Evolutionary conservation across 2,797 vertebrate genomes (phyloP).

Genomic region (Manis crassicaudata): DNA sequence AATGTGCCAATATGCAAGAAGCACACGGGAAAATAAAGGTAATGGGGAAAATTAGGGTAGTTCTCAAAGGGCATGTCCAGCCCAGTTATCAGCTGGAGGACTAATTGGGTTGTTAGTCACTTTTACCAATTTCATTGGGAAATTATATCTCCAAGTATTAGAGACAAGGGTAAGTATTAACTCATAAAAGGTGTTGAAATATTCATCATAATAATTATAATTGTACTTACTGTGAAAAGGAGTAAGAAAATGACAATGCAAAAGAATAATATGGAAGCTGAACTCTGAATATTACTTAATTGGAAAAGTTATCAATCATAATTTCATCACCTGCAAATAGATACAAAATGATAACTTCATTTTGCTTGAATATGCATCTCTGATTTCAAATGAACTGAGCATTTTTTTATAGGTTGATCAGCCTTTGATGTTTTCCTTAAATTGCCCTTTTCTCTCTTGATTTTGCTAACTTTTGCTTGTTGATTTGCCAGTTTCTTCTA

Average conservation of each 20-base stretch:
- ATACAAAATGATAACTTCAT: not conserved
- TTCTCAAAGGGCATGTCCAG: not conserved
- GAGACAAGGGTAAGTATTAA: not conserved
- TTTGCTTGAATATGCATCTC: not conserved
- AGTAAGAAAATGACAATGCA: not conserved
- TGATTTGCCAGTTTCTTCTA: not conserved
- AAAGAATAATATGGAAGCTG: not conserved
- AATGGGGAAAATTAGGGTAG: not conserved
- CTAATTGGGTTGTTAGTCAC: not conserved
- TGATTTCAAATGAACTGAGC: not conserved
- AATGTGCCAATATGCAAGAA: not conserved
- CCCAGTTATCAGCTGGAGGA: not conserved
- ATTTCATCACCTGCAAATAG: not conserved
- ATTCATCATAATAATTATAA: not conserved
- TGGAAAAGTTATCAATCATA: not conserved
- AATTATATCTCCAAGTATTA: not conserved
- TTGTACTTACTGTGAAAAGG: not conserved
- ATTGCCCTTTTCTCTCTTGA: not conserved
- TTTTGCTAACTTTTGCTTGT: not conserved
- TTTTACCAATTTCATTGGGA: not conserved
- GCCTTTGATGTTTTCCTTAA: not conserved
- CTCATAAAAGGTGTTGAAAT: not conserved
- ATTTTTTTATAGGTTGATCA: not conserved
- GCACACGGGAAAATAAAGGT: not conserved
- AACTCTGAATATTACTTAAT: not conserved